Evolutionary conservation across 2,113 vertebrate genomes (phyloP).

Genomic region (Cyanoderma ruficeps): DNA sequence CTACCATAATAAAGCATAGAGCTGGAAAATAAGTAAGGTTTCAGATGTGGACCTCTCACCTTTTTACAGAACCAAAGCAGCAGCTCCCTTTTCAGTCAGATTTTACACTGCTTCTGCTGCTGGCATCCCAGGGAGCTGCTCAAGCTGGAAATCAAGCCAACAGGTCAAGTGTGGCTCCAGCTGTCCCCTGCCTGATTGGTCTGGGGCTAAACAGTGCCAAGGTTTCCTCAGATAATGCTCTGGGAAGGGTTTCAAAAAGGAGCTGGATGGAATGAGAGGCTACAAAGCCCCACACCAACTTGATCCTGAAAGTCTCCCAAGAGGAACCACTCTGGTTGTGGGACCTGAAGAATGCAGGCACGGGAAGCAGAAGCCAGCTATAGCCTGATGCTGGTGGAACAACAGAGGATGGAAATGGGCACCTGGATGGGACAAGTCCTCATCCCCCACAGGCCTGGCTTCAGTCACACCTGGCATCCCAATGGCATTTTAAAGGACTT

Average conservation of each 20-base stretch:
- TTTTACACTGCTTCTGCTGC: neutral
- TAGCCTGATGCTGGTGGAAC: neutral
- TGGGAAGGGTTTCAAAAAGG: neutral
- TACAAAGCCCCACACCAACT: neutral
- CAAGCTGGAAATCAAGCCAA: neutral
- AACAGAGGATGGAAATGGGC: neutral
- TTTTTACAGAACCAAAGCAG: neutral
- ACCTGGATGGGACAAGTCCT: neutral
- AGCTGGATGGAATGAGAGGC: neutral
- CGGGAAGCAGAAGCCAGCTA: neutral
- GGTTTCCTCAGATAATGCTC: neutral
- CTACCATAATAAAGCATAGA: neutral
- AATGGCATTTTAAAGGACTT: neutral
- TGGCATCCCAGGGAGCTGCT: neutral
- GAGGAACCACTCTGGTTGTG: fast-evolving
- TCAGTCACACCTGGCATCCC: neutral
- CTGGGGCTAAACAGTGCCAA: fast-evolving
- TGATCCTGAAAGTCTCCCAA: neutral
- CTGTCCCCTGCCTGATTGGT: neutral
- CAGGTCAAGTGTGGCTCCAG: neutral
- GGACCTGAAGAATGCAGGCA: neutral
- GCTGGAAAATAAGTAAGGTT: neutral
- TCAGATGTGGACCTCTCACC: neutral
- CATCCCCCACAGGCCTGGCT: neutral
- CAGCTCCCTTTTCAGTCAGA: neutral